Percentiles rank a stretch among this genome's conserved stretches.
These are phyloP conservation scores for Tautogolabrus adspersus DNA, from an alignment of 2,113 vertebrate genomes.

Conservation along the genomic window DNA sequence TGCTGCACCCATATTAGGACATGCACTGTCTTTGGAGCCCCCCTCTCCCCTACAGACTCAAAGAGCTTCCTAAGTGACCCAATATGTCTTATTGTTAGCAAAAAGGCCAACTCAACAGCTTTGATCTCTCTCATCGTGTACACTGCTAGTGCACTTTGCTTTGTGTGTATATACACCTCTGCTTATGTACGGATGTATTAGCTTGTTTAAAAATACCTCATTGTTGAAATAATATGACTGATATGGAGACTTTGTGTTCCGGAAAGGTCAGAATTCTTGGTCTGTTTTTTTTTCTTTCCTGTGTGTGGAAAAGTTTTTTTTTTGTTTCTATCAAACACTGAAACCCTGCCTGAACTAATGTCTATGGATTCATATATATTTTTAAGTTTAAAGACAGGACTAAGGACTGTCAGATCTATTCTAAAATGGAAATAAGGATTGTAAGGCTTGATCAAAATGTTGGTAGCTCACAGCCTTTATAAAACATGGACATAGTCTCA, in stretches of 20 bases:
- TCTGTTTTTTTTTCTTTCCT: constrained; percentile 8
- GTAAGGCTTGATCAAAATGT: too few relatives aligned
- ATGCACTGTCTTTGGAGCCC: constrained; percentile 54
- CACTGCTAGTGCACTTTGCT: constrained; percentile 43
- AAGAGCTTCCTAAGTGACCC: constrained; percentile 57
- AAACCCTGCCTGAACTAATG: background rate
- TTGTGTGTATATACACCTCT: constrained; percentile 45
- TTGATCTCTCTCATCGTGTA: constrained; percentile 59
- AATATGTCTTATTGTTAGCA: constrained; percentile 60
- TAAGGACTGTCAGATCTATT: too few relatives aligned
- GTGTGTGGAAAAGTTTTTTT: background rate
- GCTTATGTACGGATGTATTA: constrained; percentile 48
- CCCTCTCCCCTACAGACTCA: constrained; percentile 22
- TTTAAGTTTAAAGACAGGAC: too few relatives aligned
- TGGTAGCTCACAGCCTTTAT: too few relatives aligned
- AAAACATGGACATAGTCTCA: too few relatives aligned
- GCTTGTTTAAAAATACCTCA: constrained; percentile 55
- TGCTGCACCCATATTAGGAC: constrained; percentile 75
- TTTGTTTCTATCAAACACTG: background rate
- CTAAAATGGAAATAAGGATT: background rate
- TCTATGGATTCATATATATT: too few relatives aligned
- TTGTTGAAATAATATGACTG: constrained; percentile 29
- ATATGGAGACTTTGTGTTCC: constrained; percentile 6
- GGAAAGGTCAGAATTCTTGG: constrained; percentile 15
- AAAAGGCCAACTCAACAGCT: constrained; percentile 59